Percentiles rank a stretch among this genome's conserved stretches.
Evolutionary conservation across 1,140 invertebrate species (phyloP).

Genomic region (Zaprionus ghesquierei): DNA sequence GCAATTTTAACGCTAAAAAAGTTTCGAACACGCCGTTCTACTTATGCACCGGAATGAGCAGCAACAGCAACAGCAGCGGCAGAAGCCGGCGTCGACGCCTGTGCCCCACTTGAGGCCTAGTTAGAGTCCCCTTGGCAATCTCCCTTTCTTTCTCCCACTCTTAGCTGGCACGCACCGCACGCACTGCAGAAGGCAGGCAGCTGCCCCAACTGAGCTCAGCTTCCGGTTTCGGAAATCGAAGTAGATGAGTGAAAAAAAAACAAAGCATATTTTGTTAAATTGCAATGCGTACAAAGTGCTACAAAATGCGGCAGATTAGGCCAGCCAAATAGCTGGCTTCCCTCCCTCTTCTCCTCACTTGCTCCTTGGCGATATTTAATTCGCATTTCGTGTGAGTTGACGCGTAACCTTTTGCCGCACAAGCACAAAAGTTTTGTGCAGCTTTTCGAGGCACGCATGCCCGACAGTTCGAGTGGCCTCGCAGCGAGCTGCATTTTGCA

Average conservation of each 20-base stretch:
- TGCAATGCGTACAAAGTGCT: constrained; percentile 48
- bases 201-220: constrained; percentile 22
- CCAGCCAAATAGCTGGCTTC: not conserved
- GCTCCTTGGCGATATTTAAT: constrained; percentile 50
- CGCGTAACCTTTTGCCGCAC: constrained; percentile 72
- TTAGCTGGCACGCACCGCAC: constrained; percentile 64
- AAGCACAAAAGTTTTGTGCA: constrained; percentile 65
- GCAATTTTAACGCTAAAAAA: constrained; percentile 75
- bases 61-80: not conserved
- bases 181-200: constrained; percentile 41
- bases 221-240: constrained; percentile 44
- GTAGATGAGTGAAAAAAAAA: too few species aligned
- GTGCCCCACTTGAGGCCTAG: constrained; percentile 2
- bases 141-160: constrained; percentile 53
- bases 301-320: constrained; percentile 47
- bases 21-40: constrained; percentile 75
- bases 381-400: constrained; percentile 81
- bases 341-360: not conserved
- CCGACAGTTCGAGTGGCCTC: constrained; percentile 28
- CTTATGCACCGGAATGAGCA: constrained; percentile 72
- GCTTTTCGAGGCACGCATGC: constrained; percentile 38
- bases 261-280: constrained; percentile 26
- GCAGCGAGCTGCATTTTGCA: constrained; percentile 55
- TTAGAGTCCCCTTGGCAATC: constrained; percentile 1
- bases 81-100: constrained; percentile 5